phyloP scores from a whole-genome alignment of 2,113 vertebrate species.

The Murina feae region DNA sequence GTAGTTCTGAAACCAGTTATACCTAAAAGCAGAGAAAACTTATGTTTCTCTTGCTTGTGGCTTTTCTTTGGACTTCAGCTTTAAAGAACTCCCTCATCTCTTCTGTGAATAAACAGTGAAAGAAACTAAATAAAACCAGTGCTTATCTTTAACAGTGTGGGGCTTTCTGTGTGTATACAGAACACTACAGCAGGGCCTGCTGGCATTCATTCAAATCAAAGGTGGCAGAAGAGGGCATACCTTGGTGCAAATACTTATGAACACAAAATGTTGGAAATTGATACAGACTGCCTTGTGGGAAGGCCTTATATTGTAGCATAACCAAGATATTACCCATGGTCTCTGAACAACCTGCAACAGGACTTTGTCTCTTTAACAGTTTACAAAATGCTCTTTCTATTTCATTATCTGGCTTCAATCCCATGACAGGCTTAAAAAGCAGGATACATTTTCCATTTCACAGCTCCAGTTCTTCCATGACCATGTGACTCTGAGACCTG shows the following conservation, averaged over 20 bases:
- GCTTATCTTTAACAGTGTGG: not conserved
- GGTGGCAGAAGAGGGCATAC: not conserved
- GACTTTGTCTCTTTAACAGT: not conserved
- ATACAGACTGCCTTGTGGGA: not conserved
- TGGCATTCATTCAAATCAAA: not conserved
- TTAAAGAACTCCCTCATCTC: not conserved
- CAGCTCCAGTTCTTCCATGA: not conserved
- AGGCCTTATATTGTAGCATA: not conserved
- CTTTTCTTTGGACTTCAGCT: not conserved
- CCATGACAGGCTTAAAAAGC: accelerated
- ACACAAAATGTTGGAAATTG: not conserved
- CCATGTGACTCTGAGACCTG: not conserved
- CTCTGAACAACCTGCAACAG: not conserved
- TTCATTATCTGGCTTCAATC: not conserved
- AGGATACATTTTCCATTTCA: not conserved
- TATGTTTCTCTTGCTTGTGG: not conserved
- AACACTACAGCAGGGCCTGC: not conserved
- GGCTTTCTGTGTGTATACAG: not conserved
- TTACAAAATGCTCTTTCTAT: not conserved
- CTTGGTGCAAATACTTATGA: not conserved
- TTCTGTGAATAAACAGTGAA: not conserved
- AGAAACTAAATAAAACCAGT: not conserved
- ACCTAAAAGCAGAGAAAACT: not conserved
- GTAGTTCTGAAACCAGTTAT: not conserved
- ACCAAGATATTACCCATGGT: not conserved